Evolutionary conservation across 2,113 vertebrate genomes (phyloP).

Genomic region (Larimichthys crocea): DNA sequence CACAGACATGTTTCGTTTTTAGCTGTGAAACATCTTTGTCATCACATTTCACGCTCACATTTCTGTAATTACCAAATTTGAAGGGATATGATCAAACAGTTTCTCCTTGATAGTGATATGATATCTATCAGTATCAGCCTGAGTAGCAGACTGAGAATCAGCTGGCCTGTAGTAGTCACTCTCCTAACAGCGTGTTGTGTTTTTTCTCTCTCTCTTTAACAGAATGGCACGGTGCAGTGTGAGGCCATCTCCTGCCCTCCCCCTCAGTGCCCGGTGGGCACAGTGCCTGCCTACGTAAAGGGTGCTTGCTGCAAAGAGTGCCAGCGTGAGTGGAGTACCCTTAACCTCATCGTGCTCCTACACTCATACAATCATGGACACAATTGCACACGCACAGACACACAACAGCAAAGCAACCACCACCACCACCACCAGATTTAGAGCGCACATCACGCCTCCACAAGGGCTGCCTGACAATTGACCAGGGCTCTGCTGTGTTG

Average conservation of each 20-base stretch:
- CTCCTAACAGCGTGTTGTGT: slow-evolving; percentile 31
- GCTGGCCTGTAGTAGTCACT: neutral
- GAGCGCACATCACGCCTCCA: slow-evolving; percentile 69
- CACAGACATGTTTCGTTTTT: neutral
- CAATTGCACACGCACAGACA: slow-evolving; percentile 39
- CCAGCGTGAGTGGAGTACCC: slow-evolving; percentile 88
- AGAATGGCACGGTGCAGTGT: slow-evolving; percentile 95
- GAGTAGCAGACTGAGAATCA: neutral
- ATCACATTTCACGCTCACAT: neutral
- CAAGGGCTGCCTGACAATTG: slow-evolving; percentile 79
- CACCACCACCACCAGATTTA: slow-evolving; percentile 45
- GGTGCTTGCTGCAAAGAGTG: slow-evolving; percentile 97
- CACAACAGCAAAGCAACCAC: slow-evolving; percentile 42
- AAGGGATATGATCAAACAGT: neutral
- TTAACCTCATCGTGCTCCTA: slow-evolving; percentile 64
- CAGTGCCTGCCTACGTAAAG: slow-evolving; percentile 88
- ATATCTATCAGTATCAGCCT: neutral
- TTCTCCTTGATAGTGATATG: neutral
- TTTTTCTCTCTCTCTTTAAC: slow-evolving; percentile 46
- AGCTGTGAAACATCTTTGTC: neutral
- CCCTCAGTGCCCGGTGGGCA: slow-evolving; percentile 89
- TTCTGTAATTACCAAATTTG: neutral
- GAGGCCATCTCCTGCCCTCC: slow-evolving; percentile 89
- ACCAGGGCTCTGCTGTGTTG: slow-evolving; percentile 80
- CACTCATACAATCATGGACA: slow-evolving; percentile 58